phyloP scores from a whole-genome alignment of 2,113 vertebrate genomes.

The Archilochus colubris region DNA sequence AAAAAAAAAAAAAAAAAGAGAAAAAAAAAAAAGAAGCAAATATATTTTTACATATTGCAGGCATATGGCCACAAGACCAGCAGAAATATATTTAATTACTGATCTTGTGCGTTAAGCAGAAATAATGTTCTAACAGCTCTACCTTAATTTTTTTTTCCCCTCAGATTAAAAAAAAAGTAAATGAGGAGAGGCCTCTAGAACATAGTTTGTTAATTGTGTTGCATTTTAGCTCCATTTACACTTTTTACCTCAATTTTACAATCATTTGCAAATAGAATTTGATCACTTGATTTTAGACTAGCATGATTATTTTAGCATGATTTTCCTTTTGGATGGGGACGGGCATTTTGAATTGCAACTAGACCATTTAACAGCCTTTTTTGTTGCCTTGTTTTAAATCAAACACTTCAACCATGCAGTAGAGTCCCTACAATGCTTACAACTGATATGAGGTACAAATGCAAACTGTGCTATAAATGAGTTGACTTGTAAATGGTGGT shows the following conservation, averaged over 20 bases:
- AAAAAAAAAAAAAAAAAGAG: slow-evolving; percentile 26
- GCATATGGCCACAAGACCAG: slow-evolving; percentile 82
- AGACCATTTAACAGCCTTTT: not conserved
- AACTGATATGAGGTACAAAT: not conserved
- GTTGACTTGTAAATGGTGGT: not conserved
- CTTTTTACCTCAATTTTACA: not conserved
- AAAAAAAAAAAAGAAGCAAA: slow-evolving; percentile 26
- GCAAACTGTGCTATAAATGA: not conserved
- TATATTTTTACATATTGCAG: slow-evolving; percentile 82
- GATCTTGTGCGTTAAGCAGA: slow-evolving; percentile 67
- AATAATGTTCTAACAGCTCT: slow-evolving; percentile 63
- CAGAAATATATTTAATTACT: slow-evolving; percentile 83
- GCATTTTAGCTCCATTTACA: not conserved
- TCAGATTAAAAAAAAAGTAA: slow-evolving; percentile 46
- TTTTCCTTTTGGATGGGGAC: not conserved
- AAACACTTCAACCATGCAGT: not conserved
- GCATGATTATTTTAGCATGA: not conserved
- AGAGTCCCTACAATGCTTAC: not conserved
- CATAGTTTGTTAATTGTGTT: not conserved
- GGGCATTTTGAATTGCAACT: not conserved
- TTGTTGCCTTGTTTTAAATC: not conserved
- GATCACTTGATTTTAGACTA: not conserved
- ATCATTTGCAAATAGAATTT: not conserved
- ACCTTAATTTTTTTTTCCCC: slow-evolving; percentile 56
- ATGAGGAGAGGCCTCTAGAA: slow-evolving; percentile 32